phyloP scores from a whole-genome alignment of 2,888 invertebrate species.

The Synergus laeviventris region DNA sequence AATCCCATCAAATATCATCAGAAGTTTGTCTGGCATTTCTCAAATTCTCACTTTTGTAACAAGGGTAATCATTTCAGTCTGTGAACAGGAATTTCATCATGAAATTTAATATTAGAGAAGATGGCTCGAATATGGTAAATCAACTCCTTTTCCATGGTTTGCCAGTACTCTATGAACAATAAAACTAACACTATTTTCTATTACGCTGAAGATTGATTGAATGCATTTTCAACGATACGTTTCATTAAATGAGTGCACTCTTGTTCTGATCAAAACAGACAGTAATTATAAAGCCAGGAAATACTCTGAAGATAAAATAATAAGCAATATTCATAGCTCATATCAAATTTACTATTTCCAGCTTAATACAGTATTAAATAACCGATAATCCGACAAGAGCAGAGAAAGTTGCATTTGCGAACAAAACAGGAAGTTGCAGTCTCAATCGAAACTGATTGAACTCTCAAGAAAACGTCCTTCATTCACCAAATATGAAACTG shows the following conservation, averaged over 20 bases:
- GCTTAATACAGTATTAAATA: constrained; percentile 15
- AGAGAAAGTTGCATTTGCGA: constrained; percentile 27
- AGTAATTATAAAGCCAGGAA: not conserved
- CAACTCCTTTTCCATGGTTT: too few relatives aligned
- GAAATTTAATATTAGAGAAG: not conserved
- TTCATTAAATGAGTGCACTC: not conserved
- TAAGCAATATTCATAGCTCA: constrained; percentile 13
- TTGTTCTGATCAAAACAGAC: not conserved
- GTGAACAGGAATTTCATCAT: not conserved
- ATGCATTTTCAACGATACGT: not conserved
- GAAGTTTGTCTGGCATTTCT: not conserved
- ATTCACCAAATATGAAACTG: constrained; percentile 12
- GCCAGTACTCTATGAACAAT: too few relatives aligned
- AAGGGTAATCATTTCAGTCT: not conserved
- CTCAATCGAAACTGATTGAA: constrained; percentile 18
- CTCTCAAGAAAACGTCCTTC: constrained; percentile 11
- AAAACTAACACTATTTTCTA: too few relatives aligned
- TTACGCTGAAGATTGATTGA: not conserved
- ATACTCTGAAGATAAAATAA: not conserved
- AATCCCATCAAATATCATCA: constrained; percentile 38
- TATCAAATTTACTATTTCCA: constrained; percentile 19
- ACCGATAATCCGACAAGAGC: constrained; percentile 20
- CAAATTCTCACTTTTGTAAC: constrained; percentile 9
- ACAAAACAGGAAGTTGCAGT: constrained; percentile 31
- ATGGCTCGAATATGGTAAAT: too few relatives aligned